These are phyloP conservation scores for Lasius platythorax DNA, from an alignment of 2,888 invertebrate species.

Conservation along the genomic window DNA sequence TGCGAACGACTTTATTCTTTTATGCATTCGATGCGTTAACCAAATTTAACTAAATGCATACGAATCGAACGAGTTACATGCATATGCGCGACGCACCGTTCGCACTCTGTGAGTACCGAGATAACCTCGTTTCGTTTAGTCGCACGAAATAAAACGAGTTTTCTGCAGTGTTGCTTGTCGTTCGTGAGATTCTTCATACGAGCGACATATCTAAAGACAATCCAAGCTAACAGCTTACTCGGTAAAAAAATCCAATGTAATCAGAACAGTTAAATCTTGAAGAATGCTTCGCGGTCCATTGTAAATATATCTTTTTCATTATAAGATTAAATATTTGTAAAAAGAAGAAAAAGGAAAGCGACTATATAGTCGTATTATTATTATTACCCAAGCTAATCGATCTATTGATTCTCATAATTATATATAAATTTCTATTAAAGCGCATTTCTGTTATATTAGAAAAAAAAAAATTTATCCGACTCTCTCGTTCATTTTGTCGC, in stretches of 20 bases:
- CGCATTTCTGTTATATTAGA: neutral
- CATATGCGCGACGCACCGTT: constrained; percentile 44
- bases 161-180: constrained; percentile 10
- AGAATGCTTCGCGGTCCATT: neutral
- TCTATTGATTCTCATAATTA: neutral
- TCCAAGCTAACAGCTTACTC: neutral
- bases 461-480: neutral
- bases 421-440: neutral
- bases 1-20: neutral
- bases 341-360: neutral
- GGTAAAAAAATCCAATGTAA: neutral
- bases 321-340: neutral
- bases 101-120: constrained; percentile 50
- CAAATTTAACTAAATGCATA: constrained; percentile 47
- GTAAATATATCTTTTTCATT: neutral
- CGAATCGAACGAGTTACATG: constrained; percentile 58
- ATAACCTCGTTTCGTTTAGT: constrained; percentile 66
- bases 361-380: neutral
- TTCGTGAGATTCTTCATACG: constrained; percentile 12
- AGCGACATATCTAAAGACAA: neutral
- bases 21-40: constrained; percentile 7
- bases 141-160: constrained; percentile 61
- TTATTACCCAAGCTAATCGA: neutral
- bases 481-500: neutral
- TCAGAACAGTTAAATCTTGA: neutral